A percentile compares a stretch with the other conserved stretches of the same genome.
phyloP scores from a whole-genome alignment of 2,113 vertebrate species.

The Phyllostomus hastatus region DNA sequence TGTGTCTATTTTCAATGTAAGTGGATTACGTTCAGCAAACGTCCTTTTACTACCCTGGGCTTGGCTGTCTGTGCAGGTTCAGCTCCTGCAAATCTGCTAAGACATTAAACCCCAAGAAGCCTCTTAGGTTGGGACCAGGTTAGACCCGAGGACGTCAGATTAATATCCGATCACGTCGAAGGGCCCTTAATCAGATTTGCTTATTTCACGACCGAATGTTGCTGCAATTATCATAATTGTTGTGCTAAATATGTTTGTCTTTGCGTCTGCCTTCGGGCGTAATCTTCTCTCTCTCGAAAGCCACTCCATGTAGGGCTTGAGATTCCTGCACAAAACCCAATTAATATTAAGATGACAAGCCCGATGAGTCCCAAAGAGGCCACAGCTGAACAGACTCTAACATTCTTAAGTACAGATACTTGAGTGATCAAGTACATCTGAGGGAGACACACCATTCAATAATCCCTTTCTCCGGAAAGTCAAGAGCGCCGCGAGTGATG shows the following conservation, averaged over 20 bases:
- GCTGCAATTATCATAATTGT: constrained; percentile 99
- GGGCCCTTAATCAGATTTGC: constrained; percentile 97
- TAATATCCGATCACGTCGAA: constrained; percentile 98
- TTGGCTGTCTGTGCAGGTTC: constrained; percentile 86
- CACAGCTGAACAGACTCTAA: constrained; percentile 84
- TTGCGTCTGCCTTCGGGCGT: constrained; percentile 86
- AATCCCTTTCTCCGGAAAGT: constrained; percentile 87
- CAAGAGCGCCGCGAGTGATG: constrained; percentile 85
- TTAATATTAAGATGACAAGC: constrained; percentile 91
- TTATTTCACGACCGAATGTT: constrained; percentile 92
- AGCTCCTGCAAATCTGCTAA: constrained; percentile 94
- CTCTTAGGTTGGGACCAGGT: constrained; percentile 92
- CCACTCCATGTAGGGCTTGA: constrained; percentile 80
- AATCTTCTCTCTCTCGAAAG: constrained; percentile 87
- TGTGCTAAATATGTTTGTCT: constrained; percentile 95
- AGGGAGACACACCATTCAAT: constrained; percentile 85
- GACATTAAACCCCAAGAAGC: constrained; percentile 96
- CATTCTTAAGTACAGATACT: constrained; percentile 86
- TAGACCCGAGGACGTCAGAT: constrained; percentile 92
- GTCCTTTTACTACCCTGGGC: constrained; percentile 86
- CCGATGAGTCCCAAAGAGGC: constrained; percentile 82
- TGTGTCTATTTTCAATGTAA: constrained; percentile 90
- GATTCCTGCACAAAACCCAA: constrained; percentile 94
- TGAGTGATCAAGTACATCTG: constrained; percentile 90
- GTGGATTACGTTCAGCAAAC: constrained; percentile 88